Evolutionary conservation across 2,888 invertebrate genomes (phyloP).

Genomic region (Stomorhina lunata): DNA sequence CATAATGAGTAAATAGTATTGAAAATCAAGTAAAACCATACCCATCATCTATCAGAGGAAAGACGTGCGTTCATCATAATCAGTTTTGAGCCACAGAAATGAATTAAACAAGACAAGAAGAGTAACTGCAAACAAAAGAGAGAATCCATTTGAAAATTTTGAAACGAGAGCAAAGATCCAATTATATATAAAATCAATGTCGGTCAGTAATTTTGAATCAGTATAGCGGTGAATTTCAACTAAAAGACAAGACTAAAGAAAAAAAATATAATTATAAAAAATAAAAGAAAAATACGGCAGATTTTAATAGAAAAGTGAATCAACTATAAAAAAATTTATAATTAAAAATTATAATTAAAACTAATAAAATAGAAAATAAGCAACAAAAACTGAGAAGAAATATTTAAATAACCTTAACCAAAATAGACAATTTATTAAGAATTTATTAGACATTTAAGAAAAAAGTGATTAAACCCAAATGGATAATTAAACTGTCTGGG

Average conservation of each 20-base stretch:
- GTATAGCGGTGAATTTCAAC: constrained; percentile 70
- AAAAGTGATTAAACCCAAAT: no score
- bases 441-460: no score
- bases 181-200: constrained; percentile 69
- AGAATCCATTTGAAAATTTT: not conserved
- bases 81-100: not conserved
- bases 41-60: not conserved
- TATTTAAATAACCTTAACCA: no score
- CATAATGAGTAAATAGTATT: not conserved
- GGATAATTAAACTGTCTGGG: no score
- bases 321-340: not conserved
- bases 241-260: constrained; percentile 43
- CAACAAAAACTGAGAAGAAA: no score
- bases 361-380: not conserved
- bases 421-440: no score
- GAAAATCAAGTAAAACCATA: constrained; percentile 6
- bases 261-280: constrained; percentile 1
- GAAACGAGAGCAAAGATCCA: not conserved
- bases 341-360: constrained; percentile 10
- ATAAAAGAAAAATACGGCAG: not conserved
- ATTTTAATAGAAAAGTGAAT: constrained; percentile 25
- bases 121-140: not conserved
- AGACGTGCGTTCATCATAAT: not conserved
- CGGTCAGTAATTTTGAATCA: constrained; percentile 70
- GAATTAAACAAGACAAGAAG: constrained; percentile 3